Conservation (phyloP, 2,888 invertebrate genomes). For the Dasysyrphus albostriatus region DNA sequence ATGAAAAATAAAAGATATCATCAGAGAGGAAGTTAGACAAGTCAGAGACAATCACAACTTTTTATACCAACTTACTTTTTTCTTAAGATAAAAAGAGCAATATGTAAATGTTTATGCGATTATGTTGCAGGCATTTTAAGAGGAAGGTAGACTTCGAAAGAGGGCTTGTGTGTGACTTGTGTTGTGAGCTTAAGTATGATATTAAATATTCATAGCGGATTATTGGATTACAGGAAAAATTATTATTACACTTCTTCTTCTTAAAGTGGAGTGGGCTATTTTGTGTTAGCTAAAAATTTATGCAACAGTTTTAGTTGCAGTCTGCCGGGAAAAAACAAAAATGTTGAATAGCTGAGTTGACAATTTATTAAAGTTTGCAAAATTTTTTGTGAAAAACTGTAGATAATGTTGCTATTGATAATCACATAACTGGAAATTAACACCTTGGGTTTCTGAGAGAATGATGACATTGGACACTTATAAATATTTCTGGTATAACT, state of each 20-base stretch:
- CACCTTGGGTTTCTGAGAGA: too few relatives aligned
- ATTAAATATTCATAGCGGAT: constrained; percentile 14
- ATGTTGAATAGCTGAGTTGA: neutral
- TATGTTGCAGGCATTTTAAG: constrained; percentile 4
- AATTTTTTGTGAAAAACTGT: too few relatives aligned
- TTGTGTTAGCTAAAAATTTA: constrained; percentile 1
- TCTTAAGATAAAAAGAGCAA: constrained; percentile 7
- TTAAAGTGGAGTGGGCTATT: neutral
- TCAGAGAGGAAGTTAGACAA: constrained; percentile 32
- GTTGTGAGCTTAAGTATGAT: neutral
- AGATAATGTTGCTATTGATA: too few relatives aligned
- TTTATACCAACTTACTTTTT: neutral
- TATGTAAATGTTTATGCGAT: constrained; percentile 18
- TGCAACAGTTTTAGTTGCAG: neutral
- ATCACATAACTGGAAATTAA: too few relatives aligned
- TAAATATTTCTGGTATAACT: too few relatives aligned
- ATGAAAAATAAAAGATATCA: constrained; percentile 16
- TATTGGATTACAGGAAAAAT: constrained; percentile 27
- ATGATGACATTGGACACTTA: too few relatives aligned
- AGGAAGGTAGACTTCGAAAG: neutral
- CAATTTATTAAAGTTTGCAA: neutral
- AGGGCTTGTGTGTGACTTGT: neutral
- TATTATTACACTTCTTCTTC: constrained; percentile 8
- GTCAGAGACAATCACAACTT: constrained; percentile 34
- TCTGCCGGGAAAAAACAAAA: neutral